phyloP scores from a whole-genome alignment of 2,113 vertebrate genomes.

The Erinaceus europaeus region DNA sequence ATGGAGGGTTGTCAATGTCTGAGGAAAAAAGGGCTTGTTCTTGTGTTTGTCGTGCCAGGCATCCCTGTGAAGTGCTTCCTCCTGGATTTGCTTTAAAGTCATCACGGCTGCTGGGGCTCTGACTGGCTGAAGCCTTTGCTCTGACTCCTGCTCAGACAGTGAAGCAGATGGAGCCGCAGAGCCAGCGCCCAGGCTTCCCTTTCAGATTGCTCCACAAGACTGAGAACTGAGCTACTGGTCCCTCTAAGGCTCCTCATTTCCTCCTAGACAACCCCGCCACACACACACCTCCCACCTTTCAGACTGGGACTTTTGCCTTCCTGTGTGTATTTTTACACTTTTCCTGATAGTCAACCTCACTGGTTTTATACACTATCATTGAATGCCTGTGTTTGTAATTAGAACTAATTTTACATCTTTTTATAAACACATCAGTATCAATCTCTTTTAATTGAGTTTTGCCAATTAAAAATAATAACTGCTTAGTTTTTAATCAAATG shows the following conservation, averaged over 20 bases:
- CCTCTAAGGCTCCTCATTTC: not conserved
- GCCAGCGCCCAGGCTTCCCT: not conserved
- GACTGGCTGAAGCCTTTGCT: constrained; percentile 17
- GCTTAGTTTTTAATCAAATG: not conserved
- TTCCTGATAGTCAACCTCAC: not conserved
- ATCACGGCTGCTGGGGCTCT: constrained; percentile 20
- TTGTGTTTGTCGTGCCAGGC: not conserved
- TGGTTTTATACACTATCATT: not conserved
- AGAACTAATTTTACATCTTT: not conserved
- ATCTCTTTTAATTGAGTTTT: not conserved
- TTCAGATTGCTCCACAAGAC: not conserved
- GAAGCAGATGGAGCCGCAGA: constrained; percentile 3
- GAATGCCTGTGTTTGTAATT: not conserved
- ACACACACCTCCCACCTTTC: not conserved
- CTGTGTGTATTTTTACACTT: not conserved
- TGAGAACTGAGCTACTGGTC: not conserved
- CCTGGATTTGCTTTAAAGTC: constrained; percentile 20
- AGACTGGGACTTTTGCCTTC: not conserved
- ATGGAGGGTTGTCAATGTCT: constrained; percentile 6
- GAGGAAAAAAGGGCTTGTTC: not conserved
- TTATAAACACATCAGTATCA: not conserved
- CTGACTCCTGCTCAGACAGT: not conserved
- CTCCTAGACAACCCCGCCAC: not conserved
- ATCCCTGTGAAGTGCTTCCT: not conserved
- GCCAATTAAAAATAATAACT: not conserved